Evolutionary conservation across 2,888 invertebrate genomes (phyloP).

Genomic region (Tenthredo scrophulariae): DNA sequence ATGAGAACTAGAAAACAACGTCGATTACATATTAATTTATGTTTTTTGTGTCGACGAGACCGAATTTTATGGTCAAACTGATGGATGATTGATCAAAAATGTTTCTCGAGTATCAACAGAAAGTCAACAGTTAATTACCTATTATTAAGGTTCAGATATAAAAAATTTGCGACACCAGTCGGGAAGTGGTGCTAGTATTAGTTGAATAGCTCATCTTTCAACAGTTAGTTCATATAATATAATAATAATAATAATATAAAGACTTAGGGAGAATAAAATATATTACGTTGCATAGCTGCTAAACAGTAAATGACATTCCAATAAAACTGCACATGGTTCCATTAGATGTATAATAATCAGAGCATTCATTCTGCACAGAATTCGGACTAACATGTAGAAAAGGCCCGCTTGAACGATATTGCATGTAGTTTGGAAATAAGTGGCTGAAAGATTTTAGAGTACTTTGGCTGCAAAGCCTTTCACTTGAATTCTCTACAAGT

Average conservation of each 20-base stretch:
- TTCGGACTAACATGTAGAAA: background rate
- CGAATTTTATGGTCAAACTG: background rate
- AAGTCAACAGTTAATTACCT: background rate
- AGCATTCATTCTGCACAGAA: background rate
- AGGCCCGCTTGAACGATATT: background rate
- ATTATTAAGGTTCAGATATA: background rate
- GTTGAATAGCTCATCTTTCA: slow-evolving; percentile 12
- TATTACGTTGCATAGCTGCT: background rate
- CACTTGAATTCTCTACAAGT: background rate
- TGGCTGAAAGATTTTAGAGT: background rate
- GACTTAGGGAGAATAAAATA: background rate
- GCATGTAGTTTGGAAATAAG: background rate
- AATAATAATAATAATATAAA: slow-evolving; percentile 15
- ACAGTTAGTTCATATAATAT: slow-evolving; percentile 16
- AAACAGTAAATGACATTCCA: background rate
- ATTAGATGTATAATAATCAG: background rate
- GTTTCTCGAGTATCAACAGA: background rate
- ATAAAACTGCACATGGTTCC: slow-evolving; percentile 9
- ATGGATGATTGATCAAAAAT: background rate
- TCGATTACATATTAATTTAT: background rate
- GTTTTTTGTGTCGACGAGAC: background rate
- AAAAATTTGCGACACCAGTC: background rate
- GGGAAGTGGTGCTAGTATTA: background rate
- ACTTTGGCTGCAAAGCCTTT: background rate
- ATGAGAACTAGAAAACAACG: background rate